Percentiles rank a stretch among this genome's conserved stretches.
phyloP scores from a whole-genome alignment of 2,888 invertebrate genomes.

The Anthoptus insignis region DNA sequence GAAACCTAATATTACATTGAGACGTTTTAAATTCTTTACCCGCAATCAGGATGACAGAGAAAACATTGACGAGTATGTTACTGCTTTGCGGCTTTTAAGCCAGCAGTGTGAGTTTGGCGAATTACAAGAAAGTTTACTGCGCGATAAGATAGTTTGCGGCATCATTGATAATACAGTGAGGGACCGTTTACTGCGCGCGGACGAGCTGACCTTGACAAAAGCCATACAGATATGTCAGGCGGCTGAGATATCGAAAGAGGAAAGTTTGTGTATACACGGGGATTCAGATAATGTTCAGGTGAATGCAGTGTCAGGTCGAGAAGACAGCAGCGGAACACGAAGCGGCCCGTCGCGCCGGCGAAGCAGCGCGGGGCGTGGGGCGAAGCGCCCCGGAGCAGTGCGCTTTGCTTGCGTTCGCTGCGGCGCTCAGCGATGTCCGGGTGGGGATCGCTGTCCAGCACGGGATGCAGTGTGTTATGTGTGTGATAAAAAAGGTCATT shows the following conservation, averaged over 20 bases:
- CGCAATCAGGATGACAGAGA: conserved; percentile 35
- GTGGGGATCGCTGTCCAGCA: conserved; percentile 10
- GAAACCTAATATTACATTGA: not conserved
- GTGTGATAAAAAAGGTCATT: conserved; percentile 17
- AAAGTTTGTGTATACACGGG: too few relatives aligned
- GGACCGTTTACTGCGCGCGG: not conserved
- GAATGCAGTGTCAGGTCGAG: too few relatives aligned
- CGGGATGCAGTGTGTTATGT: conserved; percentile 16
- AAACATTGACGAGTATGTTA: conserved; percentile 40
- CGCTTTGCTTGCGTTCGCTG: not conserved
- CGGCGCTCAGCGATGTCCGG: not conserved
- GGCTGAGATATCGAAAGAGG: conserved; percentile 29
- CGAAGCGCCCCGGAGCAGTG: too few relatives aligned
- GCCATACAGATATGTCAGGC: conserved; percentile 41
- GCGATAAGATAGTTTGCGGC: conserved; percentile 20
- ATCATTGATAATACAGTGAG: too few relatives aligned
- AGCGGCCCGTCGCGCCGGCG: too few relatives aligned
- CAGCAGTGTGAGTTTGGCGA: conserved; percentile 34
- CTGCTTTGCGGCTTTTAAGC: conserved; percentile 32
- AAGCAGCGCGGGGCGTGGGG: too few relatives aligned
- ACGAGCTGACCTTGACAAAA: not conserved
- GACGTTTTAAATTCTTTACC: conserved; percentile 41
- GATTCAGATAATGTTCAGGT: too few relatives aligned
- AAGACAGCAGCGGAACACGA: too few relatives aligned
- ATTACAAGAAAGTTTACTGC: conserved; percentile 30